Evolutionary conservation across 2,888 invertebrate species (phyloP).

Genomic region (Acholoe squamosa): DNA sequence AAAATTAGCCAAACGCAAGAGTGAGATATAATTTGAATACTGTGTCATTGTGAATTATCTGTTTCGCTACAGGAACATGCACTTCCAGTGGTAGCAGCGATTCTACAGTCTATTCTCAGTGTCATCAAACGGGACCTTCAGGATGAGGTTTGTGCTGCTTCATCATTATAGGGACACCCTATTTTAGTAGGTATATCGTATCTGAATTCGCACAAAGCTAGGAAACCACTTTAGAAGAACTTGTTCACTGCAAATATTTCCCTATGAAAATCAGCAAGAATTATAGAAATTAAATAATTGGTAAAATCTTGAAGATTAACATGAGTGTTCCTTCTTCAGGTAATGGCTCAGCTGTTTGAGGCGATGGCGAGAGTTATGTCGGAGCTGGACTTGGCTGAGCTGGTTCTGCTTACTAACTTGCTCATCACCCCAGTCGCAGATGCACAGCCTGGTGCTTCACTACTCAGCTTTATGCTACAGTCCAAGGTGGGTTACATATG

Average conservation of each 20-base stretch:
- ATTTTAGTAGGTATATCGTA: too few relatives aligned
- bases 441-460: conserved; percentile 12
- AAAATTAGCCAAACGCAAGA: too few relatives aligned
- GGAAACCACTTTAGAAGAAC: too few relatives aligned
- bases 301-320: too few relatives aligned
- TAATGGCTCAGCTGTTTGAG: conserved; percentile 55
- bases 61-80: conserved; percentile 62
- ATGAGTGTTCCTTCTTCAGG: neutral
- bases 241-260: too few relatives aligned
- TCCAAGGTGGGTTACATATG: conserved; percentile 65
- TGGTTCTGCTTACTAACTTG: conserved; percentile 63
- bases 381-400: conserved; percentile 54
- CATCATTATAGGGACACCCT: too few relatives aligned
- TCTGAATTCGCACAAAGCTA: too few relatives aligned
- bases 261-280: too few relatives aligned
- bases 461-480: conserved; percentile 65
- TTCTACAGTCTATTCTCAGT: conserved; percentile 64
- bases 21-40: too few relatives aligned
- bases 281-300: too few relatives aligned
- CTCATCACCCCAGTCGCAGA: conserved; percentile 46
- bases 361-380: conserved; percentile 15
- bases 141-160: conserved; percentile 63
- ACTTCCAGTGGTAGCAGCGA: conserved; percentile 47
- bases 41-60: too few relatives aligned
- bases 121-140: conserved; percentile 68